Conservation (phyloP, 2,797 vertebrate genomes). For the Natrix natrix region DNA sequence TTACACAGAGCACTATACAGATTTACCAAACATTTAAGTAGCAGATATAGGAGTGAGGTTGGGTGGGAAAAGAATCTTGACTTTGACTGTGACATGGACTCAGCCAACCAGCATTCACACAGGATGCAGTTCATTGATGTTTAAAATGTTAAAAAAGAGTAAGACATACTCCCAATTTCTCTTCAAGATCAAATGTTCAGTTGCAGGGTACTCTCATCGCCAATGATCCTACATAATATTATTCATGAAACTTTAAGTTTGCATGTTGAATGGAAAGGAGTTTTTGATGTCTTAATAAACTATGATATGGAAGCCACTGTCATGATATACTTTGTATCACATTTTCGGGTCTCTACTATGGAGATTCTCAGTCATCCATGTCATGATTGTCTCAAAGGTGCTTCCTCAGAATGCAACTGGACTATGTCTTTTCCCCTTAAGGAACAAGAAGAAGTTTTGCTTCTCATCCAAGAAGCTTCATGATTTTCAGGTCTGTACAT, state of each 20-base stretch:
- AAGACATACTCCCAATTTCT: neutral
- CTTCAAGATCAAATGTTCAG: neutral
- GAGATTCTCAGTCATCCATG: neutral
- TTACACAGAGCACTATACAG: too few relatives aligned
- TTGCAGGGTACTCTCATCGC: neutral
- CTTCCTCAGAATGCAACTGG: neutral
- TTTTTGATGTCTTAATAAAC: conserved; percentile 50
- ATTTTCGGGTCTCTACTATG: conserved; percentile 60
- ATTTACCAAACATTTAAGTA: neutral
- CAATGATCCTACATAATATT: neutral
- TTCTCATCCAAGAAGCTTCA: neutral
- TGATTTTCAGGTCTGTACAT: conserved; percentile 64
- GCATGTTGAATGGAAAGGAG: neutral
- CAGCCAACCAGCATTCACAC: neutral
- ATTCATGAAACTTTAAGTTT: neutral
- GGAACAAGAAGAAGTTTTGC: neutral
- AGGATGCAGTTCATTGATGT: neutral
- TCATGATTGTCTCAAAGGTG: neutral
- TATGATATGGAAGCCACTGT: conserved; percentile 49
- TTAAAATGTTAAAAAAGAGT: neutral
- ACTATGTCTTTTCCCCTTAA: neutral
- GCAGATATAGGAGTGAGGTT: neutral
- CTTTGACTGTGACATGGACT: neutral
- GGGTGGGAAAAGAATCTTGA: neutral
- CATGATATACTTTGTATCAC: conserved; percentile 43